Evolutionary conservation across 2,888 invertebrate species (phyloP), one percentile per base, ranked within the genome.

Genomic region (Cinara cedri): DNA sequence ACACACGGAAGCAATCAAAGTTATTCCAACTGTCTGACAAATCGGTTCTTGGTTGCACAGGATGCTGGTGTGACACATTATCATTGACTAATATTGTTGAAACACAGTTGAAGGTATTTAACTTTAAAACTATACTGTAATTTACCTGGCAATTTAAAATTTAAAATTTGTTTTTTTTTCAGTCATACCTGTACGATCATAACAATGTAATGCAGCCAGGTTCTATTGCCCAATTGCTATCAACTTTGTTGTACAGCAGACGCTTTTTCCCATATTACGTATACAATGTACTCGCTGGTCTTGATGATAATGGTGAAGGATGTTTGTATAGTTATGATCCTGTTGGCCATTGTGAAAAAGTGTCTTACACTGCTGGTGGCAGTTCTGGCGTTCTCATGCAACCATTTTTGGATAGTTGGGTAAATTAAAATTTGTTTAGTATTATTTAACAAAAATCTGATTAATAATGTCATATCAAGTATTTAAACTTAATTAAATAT

Each of bases 191-290:
- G 83, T 96, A 98, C 85, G 94, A 96, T 83, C 98, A 98, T 87
- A 92, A 95, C 85, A 96, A 95, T 86, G 88, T 90, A 1, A 98
- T 98, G 95, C 89, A 93, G 1, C 95, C 98, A 0, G 91, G 93
- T 74, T 97, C 98, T 1, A 90, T 95, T 6, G 96, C 98, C 3
- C 97, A 98, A 87, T 94, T 99, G 94, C 87, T 99, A 19, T 95
- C 98, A 0, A 97, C 96, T 6, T 92, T 97, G 88, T 88, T 99
- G 83, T 99, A 99, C 86, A 94, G 96, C 86, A 94, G 96, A 84
- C 90, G 99, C 80, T 99, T 99, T 87, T 99, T 99, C 87, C 99
- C 99, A 0, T 98, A 98, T 86, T 99, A 98, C 85, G 93, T 98
- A 26, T 94, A 95, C 44, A 98, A 97, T 85, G 91, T 98, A 66